Evolutionary conservation across 37 sponge, comb jelly and placozoan genomes (phyloP), one percentile per base, ranked within the genome.

Genomic region (Spongia lamella): DNA sequence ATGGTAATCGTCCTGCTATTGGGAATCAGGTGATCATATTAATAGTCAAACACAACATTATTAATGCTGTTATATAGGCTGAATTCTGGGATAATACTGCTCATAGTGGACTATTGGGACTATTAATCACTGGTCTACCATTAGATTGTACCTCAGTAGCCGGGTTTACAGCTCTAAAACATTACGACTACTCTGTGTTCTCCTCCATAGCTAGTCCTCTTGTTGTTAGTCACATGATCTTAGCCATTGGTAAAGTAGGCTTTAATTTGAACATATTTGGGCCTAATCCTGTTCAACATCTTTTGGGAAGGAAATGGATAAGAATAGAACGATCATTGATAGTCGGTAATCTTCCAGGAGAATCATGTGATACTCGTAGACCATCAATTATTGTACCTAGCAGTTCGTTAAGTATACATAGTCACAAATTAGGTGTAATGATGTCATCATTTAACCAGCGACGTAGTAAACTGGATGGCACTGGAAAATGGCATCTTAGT

Each of bases 171-270:
- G 68, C 87, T 34, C 60, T 66, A 30, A 37, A 53, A 40, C 87
- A 86, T 56, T 93, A 90, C 87, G 86, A 86, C 73, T 93, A 89
- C 55, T 87, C 72, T 13, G 54, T 93, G 35, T 93, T 93, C 73
- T 86, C 94, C 34, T 86, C 79, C 2, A 79, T 75, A 33, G 87
- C 89, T 20, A 76, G 79, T 19, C 66, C 83, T 24, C 81, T 93
- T 1, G 80, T 72, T 20, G 61, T 82, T 32, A 66, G 82, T 19
- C 63, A 83, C 55, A 22, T 86, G 36, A 81, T 39, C 36, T 33
- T 93, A 13, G 90, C 81, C n/a, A 75, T 66, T 19, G 87, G 87
- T 0, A 89, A 93, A 53, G 82, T 84, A 16, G 94, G 94, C 14
- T 37, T 93, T 7, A 88, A 84, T 47, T 66, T 93, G 57, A 93